A percentile compares a stretch with the other conserved stretches of the same genome.
Evolutionary conservation across 2,797 vertebrate genomes (phyloP).

Genomic region (Okamejei kenojei): DNA sequence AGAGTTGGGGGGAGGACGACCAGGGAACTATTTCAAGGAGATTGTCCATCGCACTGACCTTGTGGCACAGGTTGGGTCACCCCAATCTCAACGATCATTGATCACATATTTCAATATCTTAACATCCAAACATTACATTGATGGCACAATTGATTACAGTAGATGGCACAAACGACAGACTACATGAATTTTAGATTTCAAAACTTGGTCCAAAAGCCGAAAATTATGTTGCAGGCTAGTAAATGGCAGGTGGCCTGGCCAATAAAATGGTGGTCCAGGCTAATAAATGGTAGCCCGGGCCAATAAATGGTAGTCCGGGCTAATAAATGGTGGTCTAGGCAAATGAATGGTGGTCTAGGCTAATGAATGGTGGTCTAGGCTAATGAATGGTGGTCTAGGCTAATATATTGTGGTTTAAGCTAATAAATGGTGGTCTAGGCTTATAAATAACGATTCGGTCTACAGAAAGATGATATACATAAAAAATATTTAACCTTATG

Average conservation of each 20-base stretch:
- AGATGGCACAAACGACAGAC: background rate
- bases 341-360: no score
- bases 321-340: background rate
- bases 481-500: conserved; percentile 13
- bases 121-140: background rate
- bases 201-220: conserved; percentile 37
- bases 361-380: background rate
- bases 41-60: no score
- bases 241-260: conserved; percentile 32
- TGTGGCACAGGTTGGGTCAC: no score
- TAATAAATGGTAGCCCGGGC: background rate
- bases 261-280: conserved; percentile 15
- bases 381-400: conserved; percentile 12
- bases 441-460: background rate
- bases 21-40: no score
- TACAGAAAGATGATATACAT: conserved; percentile 9
- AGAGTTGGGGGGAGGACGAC: no score
- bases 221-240: background rate
- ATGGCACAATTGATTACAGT: background rate
- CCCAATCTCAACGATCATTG: background rate
- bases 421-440: background rate
- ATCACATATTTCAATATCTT: background rate
- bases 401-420: no score
- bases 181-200: background rate
- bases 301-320: no score